Evolutionary conservation across 2,888 invertebrate genomes (phyloP), one percentile per base, ranked within the genome.

Genomic region (Drosophila neonasuta): DNA sequence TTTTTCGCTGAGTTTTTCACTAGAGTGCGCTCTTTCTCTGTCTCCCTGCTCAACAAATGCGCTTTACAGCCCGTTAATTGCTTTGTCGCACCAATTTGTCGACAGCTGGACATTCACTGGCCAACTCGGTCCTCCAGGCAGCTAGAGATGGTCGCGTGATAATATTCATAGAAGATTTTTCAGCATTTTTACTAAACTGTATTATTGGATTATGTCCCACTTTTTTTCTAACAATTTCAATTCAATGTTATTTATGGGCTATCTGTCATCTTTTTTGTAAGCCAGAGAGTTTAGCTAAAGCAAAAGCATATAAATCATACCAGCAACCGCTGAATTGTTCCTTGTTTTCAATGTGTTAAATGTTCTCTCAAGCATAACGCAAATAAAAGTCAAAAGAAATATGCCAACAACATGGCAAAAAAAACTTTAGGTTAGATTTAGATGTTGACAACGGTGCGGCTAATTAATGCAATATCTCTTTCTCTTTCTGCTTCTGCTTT

Each of bases 31-130:
- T 49, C 54, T 60, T 0, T 24, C 24, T 24, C 24, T 24, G 24
- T 24, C 24, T 5, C 20, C 0, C 20, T 20, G 20, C 17, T 52
- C 15, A 64, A 71, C 71, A 64, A 74, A 71, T 68, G 36, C 65
- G 32, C 63, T 71, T 71, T 61, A 60, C 68, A 79, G 68, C 52
- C 68, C 71, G 75, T 79, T 84, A 85, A 83, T 83, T 85, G 80
- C 78, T 81, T 71, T 71, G 78, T 59, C 66, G 62, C 68, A 51
- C 50, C 82, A 79, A 84, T 82, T 80, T 82, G 77, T 80, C 86
- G 67, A 56, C 2, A 49, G 30, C 44, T 30, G 50, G 13, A 56
- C 60, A 49, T 17, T 30, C 61, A 30, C 39, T 44, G 15, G 20
- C 7, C 9, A n/a, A 9, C 20, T 44, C 20, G 45, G 15, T 8